Evolutionary conservation across 2,113 vertebrate genomes (phyloP), one percentile per base, ranked within the genome.

Genomic region (Mormyrus iriodes): DNA sequence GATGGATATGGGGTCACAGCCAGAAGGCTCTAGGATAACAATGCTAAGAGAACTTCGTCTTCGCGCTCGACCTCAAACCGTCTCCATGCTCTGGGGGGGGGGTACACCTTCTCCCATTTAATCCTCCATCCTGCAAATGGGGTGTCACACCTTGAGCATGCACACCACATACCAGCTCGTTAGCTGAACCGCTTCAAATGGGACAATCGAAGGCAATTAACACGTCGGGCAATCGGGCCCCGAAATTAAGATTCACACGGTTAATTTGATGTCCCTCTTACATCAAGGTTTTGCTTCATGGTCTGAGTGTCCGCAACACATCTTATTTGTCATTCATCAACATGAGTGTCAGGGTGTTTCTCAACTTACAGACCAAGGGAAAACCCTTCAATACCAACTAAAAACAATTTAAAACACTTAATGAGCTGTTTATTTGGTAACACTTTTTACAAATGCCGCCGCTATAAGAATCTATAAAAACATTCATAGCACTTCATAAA

Each of bases 1-100:
- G 96, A 96, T 93, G 97, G n/a, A 27, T 0, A 3, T 53, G 48
- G 2, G 49, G 5, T 24, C 24, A 4, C 7, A 24, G 17, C 21
- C 2, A 7, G 79, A 46, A 24, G 79, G 6, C 0, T 42, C 35
- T 17, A 7, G 79, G 19, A 21, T 9, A 48, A 2, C 58, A 27
- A 65, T 3, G n/a, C n/a, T 27, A 4, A 24, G 21, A 65, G 58
- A 65, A 65, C 27, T 27, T 1, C 2, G 9, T 65, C 24, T 27
- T 65, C 10, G 46, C 2, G 46, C 58, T 10, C 24, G 58, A 65
- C 58, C 58, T n/a, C 24, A 12, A 65, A 9, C 9, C n/a, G n/a
- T 3, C 61, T 27, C n/a, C n/a, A 10, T 1, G 61, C n/a, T 65
- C 61, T 27, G 9, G 58, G 58, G n/a, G n/a, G n/a, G n/a, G n/a